Percentiles rank a stretch among this genome's conserved stretches.
phyloP scores from a whole-genome alignment of 1,140 invertebrate species.

The Heliconius nattereri region DNA sequence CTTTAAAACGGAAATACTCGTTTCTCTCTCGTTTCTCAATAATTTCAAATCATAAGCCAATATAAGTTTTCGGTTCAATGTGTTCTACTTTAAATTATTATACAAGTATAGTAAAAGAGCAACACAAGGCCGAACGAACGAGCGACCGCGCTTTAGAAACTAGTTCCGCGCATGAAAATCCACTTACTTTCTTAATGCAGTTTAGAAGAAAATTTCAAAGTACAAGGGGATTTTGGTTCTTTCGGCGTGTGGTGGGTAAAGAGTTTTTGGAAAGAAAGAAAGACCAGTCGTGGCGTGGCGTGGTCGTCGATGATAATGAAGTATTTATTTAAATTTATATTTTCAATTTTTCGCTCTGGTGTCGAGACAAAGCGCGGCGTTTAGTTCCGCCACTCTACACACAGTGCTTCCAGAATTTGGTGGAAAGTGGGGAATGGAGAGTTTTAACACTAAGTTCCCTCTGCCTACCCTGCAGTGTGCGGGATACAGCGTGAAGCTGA shows the following conservation, averaged over 20 bases:
- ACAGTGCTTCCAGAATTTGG: no score
- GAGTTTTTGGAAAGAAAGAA: not conserved
- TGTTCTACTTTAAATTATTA: not conserved
- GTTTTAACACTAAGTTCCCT: no score
- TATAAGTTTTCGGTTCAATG: not conserved
- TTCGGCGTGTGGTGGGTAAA: not conserved
- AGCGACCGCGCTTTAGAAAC: conserved; percentile 5
- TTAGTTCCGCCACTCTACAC: no score
- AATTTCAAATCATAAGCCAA: not conserved
- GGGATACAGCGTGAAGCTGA: no score
- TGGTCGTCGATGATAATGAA: no score
- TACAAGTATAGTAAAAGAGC: not conserved
- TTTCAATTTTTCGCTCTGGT: no score
- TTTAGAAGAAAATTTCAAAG: conserved; percentile 14
- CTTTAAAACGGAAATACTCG: not conserved
- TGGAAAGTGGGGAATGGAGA: no score
- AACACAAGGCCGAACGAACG: conserved; percentile 2
- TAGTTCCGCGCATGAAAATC: conserved; percentile 2
- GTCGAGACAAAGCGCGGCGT: no score
- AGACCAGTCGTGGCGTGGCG: no score
- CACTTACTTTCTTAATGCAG: conserved; percentile 9
- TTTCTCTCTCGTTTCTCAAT: not conserved
- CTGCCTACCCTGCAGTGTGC: no score
- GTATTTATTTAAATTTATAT: no score
- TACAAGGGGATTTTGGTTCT: conserved; percentile 4